Conservation (phyloP, 1,140 invertebrate species). For the Danaus plexippus region DNA sequence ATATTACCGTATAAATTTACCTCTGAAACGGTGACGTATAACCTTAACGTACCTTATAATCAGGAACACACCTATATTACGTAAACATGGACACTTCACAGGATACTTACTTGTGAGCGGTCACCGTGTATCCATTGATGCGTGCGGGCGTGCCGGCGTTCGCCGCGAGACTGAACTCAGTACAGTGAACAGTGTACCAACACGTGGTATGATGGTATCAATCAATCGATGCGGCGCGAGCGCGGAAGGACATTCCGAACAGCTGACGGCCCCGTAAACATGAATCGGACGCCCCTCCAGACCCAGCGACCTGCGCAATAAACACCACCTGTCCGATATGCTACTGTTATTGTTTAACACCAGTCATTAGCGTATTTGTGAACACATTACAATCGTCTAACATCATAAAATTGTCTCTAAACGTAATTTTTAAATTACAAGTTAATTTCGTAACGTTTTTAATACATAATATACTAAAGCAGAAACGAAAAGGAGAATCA, state of each 20-base stretch:
- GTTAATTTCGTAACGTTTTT: not conserved
- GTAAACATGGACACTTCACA: not conserved
- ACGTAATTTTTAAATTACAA: not conserved
- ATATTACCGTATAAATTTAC: not conserved
- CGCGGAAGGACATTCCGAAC: slow-evolving; percentile 59
- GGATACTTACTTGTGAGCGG: slow-evolving; percentile 41
- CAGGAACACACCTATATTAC: too few relatives aligned
- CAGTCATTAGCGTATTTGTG: not conserved
- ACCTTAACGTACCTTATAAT: too few relatives aligned
- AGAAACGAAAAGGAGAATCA: too few relatives aligned
- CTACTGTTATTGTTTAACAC: not conserved
- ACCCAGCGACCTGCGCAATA: slow-evolving; percentile 1
- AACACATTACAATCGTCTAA: too few relatives aligned
- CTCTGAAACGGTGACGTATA: too few relatives aligned
- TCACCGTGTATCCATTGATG: slow-evolving; percentile 60
- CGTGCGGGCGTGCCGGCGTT: slow-evolving; percentile 37
- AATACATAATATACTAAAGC: too few relatives aligned
- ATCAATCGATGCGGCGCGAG: slow-evolving; percentile 61
- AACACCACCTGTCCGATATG: not conserved
- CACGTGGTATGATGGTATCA: slow-evolving; percentile 47
- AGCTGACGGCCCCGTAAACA: slow-evolving; percentile 67
- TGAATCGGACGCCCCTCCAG: slow-evolving; percentile 46
- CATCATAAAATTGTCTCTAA: slow-evolving; percentile 4
- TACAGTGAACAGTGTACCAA: slow-evolving; percentile 12
- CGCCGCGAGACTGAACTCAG: slow-evolving; percentile 39